Evolutionary conservation across 2,888 invertebrate species (phyloP).

Genomic region (Protula sp.): DNA sequence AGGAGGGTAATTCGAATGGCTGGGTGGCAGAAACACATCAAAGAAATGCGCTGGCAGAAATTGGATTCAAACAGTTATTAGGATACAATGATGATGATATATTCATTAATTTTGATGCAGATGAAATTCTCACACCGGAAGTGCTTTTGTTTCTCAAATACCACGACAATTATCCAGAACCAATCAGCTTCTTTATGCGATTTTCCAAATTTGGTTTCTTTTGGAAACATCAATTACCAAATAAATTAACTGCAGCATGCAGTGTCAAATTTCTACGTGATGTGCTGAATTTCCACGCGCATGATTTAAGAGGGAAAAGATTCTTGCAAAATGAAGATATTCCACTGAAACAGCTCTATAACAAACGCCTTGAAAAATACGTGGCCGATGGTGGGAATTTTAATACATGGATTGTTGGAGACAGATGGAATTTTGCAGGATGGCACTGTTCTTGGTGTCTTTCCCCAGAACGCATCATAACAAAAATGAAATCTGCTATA

Average conservation of each 20-base stretch:
- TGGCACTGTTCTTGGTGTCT: conserved; percentile 7
- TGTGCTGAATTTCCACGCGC: too few species aligned
- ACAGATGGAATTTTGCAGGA: not conserved
- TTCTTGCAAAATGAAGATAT: not conserved
- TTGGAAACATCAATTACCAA: too few species aligned
- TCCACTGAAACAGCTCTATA: not conserved
- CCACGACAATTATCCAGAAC: not conserved
- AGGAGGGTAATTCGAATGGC: not conserved
- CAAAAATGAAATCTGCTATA: not conserved
- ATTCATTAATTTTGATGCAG: not conserved
- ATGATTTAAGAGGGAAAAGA: not conserved
- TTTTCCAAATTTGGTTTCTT: not conserved
- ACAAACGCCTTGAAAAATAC: not conserved
- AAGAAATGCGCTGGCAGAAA: not conserved
- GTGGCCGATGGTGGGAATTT: not conserved
- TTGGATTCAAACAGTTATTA: not conserved
- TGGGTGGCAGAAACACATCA: not conserved
- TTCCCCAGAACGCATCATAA: not conserved
- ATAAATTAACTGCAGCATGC: too few species aligned
- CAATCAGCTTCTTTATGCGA: not conserved
- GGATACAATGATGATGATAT: not conserved
- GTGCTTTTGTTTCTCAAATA: not conserved
- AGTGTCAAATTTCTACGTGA: too few species aligned
- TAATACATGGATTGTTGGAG: not conserved
- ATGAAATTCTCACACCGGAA: not conserved